These are phyloP conservation scores for Epinephelus malabaricus DNA, from an alignment of 2,797 vertebrate genomes.

Conservation along the genomic window DNA sequence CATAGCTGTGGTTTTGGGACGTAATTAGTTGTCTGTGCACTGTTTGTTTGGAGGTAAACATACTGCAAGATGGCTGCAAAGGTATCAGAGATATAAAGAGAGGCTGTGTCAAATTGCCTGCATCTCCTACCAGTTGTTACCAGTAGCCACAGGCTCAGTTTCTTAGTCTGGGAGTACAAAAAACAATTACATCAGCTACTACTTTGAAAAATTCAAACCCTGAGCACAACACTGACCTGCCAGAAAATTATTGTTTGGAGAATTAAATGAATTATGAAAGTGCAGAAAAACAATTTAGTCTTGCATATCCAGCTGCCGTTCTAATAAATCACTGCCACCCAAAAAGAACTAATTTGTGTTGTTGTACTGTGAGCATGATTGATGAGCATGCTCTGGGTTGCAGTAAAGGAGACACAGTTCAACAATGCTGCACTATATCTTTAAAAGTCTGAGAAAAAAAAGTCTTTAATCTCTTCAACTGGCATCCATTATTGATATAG, in stretches of 20 bases:
- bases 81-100: slow-evolving; percentile 18
- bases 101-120: slow-evolving; percentile 44
- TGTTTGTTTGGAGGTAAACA: slow-evolving; percentile 36
- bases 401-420: slow-evolving; percentile 76
- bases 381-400: slow-evolving; percentile 76
- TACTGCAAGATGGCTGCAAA: slow-evolving; percentile 31
- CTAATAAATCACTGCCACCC: slow-evolving; percentile 85
- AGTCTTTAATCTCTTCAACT: slow-evolving; percentile 64
- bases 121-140: slow-evolving; percentile 38
- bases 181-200: slow-evolving; percentile 63
- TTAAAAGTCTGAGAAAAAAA: slow-evolving; percentile 47
- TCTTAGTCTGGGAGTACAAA: slow-evolving; percentile 32
- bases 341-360: slow-evolving; percentile 84
- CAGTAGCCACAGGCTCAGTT: slow-evolving; percentile 51
- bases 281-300: slow-evolving; percentile 82
- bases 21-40: slow-evolving; percentile 48
- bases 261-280: slow-evolving; percentile 86
- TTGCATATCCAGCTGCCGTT: slow-evolving; percentile 80
- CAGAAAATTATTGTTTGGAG: slow-evolving; percentile 75
- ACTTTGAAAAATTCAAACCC: slow-evolving; percentile 70
- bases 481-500: slow-evolving; percentile 69
- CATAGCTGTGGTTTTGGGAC: slow-evolving; percentile 35
- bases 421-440: slow-evolving; percentile 67
- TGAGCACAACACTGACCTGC: slow-evolving; percentile 75
- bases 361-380: slow-evolving; percentile 82